Percentiles rank a stretch among this genome's conserved stretches.
Conservation (phyloP, 2,888 invertebrate species). For the Sipha maydis region DNA sequence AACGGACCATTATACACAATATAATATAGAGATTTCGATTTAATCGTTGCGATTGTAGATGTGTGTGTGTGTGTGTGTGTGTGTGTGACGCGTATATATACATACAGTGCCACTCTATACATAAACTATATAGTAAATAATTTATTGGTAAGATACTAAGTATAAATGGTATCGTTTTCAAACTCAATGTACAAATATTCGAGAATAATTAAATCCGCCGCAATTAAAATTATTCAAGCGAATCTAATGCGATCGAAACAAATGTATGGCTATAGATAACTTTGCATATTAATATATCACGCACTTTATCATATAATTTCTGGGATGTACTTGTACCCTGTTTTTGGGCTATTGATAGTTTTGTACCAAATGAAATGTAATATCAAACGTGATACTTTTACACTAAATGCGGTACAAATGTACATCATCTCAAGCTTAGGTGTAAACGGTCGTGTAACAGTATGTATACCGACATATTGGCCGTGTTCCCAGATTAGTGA, state of each 20-base stretch:
- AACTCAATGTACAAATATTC: slow-evolving; percentile 5
- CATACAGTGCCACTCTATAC: not conserved
- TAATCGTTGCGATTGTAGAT: not conserved
- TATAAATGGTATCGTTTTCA: slow-evolving; percentile 15
- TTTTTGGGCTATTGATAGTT: no score
- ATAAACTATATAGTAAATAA: not conserved
- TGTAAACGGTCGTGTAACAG: no score
- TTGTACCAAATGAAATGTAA: no score
- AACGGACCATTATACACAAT: not conserved
- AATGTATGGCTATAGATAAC: not conserved
- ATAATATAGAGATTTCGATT: not conserved
- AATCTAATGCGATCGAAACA: not conserved
- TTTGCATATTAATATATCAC: not conserved
- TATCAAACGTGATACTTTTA: no score
- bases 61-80: not conserved
- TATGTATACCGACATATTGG: no score
- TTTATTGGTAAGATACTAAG: slow-evolving; percentile 2
- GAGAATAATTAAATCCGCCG: slow-evolving; percentile 15
- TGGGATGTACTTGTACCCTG: no score
- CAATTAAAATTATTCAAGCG: slow-evolving; percentile 5
- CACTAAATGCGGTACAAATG: no score
- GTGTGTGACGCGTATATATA: not conserved
- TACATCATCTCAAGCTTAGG: no score
- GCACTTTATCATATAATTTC: no score
- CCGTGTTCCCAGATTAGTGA: no score